These are phyloP conservation scores for Prunella himalayana DNA, from an alignment of 2,113 vertebrate genomes.

Conservation along the genomic window DNA sequence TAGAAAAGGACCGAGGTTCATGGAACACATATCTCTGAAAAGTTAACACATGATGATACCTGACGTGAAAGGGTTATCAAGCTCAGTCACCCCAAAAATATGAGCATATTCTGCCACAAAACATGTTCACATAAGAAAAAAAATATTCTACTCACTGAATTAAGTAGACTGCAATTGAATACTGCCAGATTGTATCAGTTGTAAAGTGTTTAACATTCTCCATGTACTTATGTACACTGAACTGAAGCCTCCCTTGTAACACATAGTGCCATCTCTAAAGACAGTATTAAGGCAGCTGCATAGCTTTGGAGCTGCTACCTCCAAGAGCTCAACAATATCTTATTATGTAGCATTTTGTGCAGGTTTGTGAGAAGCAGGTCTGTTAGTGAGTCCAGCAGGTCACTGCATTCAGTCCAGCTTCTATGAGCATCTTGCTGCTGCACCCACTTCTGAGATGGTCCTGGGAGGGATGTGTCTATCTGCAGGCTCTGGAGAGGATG, in stretches of 20 bases:
- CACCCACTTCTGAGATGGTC: not conserved
- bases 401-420: not conserved
- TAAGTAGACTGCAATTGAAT: not conserved
- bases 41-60: not conserved
- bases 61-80: not conserved
- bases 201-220: not conserved
- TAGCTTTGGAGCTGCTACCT: not conserved
- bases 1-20: not conserved
- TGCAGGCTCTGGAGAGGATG: not conserved
- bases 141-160: not conserved
- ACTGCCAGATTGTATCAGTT: not conserved
- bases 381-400: not conserved
- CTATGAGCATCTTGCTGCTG: not conserved
- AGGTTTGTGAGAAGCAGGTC: not conserved
- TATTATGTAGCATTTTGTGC: not conserved
- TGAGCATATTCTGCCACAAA: not conserved
- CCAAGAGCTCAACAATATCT: not conserved
- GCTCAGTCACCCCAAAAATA: not conserved
- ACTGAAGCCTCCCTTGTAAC: not conserved
- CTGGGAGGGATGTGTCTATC: not conserved
- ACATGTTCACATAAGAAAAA: not conserved
- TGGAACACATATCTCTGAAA: not conserved
- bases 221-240: accelerated
- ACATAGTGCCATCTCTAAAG: not conserved
- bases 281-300: not conserved